Evolutionary conservation across 2,113 vertebrate species (phyloP).

Genomic region (Castor canadensis): DNA sequence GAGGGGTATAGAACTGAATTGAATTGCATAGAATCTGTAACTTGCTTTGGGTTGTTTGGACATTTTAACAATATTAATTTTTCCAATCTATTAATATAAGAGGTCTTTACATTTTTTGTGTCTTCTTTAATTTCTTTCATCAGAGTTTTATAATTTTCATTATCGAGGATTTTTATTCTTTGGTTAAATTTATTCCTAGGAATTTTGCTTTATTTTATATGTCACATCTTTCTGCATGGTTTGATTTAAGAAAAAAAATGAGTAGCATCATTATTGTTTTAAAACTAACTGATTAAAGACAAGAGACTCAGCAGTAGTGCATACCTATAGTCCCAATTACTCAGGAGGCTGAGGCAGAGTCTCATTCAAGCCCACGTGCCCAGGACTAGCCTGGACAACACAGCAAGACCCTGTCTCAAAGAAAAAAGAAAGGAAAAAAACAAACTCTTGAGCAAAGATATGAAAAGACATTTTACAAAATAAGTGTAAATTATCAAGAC

Average conservation of each 20-base stretch:
- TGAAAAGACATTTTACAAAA: constrained; percentile 17
- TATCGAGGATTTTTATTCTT: not conserved
- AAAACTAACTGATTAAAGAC: constrained; percentile 17
- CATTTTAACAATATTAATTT: not conserved
- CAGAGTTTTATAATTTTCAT: not conserved
- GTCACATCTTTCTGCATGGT: not conserved
- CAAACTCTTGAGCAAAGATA: not conserved
- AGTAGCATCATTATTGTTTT: not conserved
- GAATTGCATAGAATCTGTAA: not conserved
- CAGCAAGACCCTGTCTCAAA: not conserved
- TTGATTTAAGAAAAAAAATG: not conserved
- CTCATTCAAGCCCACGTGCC: not conserved
- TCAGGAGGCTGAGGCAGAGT: not conserved
- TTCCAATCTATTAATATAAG: not conserved
- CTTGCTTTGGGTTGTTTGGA: not conserved
- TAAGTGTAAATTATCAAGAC: not conserved
- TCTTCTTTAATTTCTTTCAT: not conserved
- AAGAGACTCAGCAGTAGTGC: not conserved
- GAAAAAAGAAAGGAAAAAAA: not conserved
- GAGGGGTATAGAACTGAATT: too few species aligned
- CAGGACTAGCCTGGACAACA: not conserved
- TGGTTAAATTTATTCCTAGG: not conserved
- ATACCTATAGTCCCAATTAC: not conserved
- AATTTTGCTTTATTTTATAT: not conserved
- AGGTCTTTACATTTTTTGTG: not conserved